These are phyloP conservation scores for Phaethornis superciliosus DNA, from an alignment of 2,113 vertebrate genomes.

Conservation along the genomic window DNA sequence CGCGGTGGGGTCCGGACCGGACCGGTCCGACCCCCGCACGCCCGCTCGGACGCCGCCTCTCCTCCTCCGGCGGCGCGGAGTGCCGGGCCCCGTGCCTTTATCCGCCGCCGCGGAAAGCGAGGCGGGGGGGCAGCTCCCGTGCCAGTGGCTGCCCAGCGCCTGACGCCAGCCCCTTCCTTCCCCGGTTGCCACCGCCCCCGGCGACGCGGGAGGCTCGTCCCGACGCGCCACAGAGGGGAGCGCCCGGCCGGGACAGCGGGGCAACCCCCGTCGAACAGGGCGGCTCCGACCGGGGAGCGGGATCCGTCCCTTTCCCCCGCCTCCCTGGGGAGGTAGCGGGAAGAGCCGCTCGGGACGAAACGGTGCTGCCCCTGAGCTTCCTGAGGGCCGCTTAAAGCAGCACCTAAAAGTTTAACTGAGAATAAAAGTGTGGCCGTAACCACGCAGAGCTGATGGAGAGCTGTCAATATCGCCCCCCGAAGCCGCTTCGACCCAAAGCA, in stretches of 20 bases:
- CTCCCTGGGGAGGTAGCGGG: neutral
- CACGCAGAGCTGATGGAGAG: accelerated
- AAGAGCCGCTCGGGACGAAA: neutral
- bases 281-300: accelerated
- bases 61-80: neutral
- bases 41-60: neutral
- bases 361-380: neutral
- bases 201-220: neutral
- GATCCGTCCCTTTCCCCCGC: accelerated
- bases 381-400: neutral
- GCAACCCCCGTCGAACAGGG: neutral
- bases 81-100: neutral
- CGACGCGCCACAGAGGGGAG: neutral
- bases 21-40: neutral
- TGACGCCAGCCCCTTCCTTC: neutral
- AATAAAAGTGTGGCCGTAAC: neutral
- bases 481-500: neutral
- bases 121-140: neutral
- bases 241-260: too few species aligned
- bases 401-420: accelerated
- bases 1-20: neutral
- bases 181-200: neutral
- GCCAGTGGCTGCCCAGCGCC: neutral
- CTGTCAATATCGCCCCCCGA: neutral
- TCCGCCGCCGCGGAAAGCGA: neutral